A percentile compares a stretch with the other conserved stretches of the same genome.
Evolutionary conservation across 2,113 vertebrate species (phyloP).

Genomic region (Calonectris borealis): DNA sequence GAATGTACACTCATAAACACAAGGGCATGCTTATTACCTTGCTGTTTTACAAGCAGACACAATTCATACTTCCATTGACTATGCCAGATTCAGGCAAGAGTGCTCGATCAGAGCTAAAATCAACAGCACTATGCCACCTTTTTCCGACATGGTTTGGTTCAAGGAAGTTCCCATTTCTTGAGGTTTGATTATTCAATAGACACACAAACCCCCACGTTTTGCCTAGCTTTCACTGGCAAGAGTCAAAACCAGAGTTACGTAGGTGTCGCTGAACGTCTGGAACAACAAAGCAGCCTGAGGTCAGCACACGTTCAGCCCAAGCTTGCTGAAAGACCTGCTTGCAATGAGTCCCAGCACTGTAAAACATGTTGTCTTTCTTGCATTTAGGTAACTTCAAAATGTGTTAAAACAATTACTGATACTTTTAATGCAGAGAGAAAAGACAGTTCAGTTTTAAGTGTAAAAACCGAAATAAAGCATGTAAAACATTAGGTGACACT

Average conservation of each 20-base stretch:
- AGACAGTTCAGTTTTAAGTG: background rate
- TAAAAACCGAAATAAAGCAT: background rate
- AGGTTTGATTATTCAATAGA: background rate
- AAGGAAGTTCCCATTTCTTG: background rate
- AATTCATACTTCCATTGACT: background rate
- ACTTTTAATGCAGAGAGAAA: background rate
- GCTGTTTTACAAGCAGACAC: background rate
- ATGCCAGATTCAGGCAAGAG: background rate
- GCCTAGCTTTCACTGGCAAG: background rate
- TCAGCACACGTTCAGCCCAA: background rate
- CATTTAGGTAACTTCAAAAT: background rate
- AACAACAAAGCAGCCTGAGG: background rate
- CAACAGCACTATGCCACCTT: background rate
- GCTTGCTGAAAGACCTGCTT: background rate
- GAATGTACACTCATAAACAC: background rate
- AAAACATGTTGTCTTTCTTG: background rate
- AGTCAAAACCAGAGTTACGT: background rate
- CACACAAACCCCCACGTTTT: background rate
- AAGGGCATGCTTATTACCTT: accelerated
- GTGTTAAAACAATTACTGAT: background rate
- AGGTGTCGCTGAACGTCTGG: background rate
- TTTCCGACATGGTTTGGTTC: background rate
- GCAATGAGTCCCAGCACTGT: background rate
- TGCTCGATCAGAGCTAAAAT: background rate
- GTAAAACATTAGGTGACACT: background rate